Conservation (phyloP, 2,113 vertebrate genomes). For the Dromaius novaehollandiae region DNA sequence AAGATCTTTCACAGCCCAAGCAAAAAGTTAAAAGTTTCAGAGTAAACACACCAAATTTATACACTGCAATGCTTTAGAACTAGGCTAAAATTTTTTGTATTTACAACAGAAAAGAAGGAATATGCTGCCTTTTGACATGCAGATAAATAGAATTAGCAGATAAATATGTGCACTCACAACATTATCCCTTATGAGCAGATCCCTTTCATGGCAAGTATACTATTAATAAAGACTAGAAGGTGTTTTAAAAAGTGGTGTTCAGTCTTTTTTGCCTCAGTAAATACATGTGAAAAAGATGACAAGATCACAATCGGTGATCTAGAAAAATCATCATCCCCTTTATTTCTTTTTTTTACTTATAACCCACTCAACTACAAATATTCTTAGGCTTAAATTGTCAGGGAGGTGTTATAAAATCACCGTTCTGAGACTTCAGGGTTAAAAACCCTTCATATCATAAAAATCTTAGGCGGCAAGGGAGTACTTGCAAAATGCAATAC, state of each 20-base stretch:
- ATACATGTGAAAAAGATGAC: not conserved
- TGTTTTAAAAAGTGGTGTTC: not conserved
- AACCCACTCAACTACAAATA: not conserved
- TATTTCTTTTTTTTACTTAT: not conserved
- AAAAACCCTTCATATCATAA: not conserved
- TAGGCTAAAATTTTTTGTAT: not conserved
- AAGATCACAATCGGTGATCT: not conserved
- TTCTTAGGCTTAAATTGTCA: not conserved
- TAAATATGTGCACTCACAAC: not conserved
- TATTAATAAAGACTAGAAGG: not conserved
- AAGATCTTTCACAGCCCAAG: conserved; percentile 17
- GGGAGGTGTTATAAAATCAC: not conserved
- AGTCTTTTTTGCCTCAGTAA: not conserved
- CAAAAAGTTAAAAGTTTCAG: conserved; percentile 10
- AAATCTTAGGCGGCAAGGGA: not conserved
- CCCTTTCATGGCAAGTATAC: not conserved
- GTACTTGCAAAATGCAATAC: not conserved
- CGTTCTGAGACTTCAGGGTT: not conserved
- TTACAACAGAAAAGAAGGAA: conserved; percentile 6
- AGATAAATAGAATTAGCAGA: not conserved
- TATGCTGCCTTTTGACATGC: conserved; percentile 35
- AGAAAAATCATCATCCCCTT: not conserved
- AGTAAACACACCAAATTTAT: not conserved
- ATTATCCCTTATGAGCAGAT: conserved; percentile 16
- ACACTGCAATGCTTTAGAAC: conserved; percentile 15